Evolutionary conservation across 1,140 invertebrate species (phyloP).

Genomic region (Steinernema feltiae): DNA sequence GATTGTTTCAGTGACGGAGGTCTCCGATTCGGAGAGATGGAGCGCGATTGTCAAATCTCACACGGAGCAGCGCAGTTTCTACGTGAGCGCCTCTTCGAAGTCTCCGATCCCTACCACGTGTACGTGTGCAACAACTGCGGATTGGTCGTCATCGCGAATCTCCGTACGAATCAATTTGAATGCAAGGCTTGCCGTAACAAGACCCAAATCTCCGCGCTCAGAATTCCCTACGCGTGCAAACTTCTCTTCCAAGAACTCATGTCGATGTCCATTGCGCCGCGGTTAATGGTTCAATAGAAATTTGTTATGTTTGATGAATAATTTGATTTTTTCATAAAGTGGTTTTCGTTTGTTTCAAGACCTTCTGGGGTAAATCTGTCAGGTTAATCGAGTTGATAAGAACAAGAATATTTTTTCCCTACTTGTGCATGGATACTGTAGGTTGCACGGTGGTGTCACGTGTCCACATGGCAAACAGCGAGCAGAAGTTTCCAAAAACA

Average conservation of each 20-base stretch:
- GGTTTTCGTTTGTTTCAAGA: no score
- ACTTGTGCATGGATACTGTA: no score
- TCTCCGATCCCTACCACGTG: constrained; percentile 92
- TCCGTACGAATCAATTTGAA: constrained; percentile 93
- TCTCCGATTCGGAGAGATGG: no score
- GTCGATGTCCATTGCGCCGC: no score
- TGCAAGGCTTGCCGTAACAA: constrained; percentile 67
- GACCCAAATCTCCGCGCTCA: constrained; percentile 74
- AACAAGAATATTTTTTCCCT: no score
- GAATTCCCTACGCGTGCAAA: constrained; percentile 91
- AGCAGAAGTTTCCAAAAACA: no score
- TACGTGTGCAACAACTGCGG: constrained; percentile 97
- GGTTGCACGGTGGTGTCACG: no score
- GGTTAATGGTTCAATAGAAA: constrained; percentile 69
- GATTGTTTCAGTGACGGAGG: constrained; percentile 75
- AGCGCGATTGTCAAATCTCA: constrained; percentile 98
- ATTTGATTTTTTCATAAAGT: no score
- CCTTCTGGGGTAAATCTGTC: no score
- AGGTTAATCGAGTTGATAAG: no score
- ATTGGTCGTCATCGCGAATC: constrained; percentile 89
- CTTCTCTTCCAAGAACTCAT: constrained; percentile 97
- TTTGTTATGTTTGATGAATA: no score
- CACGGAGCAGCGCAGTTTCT: constrained; percentile 96
- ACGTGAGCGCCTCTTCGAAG: constrained; percentile 88
- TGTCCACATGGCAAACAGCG: no score